Conservation (phyloP, 1,140 invertebrate species). For the Drosophila hydei region DNA sequence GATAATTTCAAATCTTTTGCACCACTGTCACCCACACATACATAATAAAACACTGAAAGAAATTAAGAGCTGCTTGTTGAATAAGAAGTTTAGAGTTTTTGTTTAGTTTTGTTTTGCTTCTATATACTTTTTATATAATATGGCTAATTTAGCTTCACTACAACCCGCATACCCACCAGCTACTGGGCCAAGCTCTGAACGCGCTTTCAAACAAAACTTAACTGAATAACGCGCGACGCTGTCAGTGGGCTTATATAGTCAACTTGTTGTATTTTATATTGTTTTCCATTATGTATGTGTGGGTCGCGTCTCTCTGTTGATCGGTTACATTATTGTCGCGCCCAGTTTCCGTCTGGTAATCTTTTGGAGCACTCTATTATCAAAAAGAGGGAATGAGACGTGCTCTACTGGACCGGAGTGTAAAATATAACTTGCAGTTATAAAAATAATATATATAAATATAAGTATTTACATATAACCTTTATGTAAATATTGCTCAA, state of each 20-base stretch:
- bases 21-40: too few species aligned
- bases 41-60: too few species aligned
- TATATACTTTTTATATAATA: background rate
- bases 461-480: too few species aligned
- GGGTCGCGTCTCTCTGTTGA: conserved; percentile 11
- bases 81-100: background rate
- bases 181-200: conserved; percentile 38
- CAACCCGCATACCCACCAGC: conserved; percentile 10
- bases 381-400: background rate
- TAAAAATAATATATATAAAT: background rate
- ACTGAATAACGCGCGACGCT: conserved; percentile 66
- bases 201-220: conserved; percentile 41
- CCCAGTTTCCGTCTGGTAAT: conserved; percentile 27
- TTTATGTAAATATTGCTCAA: background rate
- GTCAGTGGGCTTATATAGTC: conserved; percentile 63
- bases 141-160: background rate
- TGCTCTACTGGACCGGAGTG: background rate
- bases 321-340: conserved; percentile 24
- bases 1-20: too few species aligned
- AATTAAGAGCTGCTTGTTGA: too few species aligned
- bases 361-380: conserved; percentile 9
- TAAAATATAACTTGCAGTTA: background rate
- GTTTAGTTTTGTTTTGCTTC: background rate
- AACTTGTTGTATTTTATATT: conserved; percentile 41
- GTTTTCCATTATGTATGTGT: conserved; percentile 15